A percentile compares a stretch with the other conserved stretches of the same genome.
phyloP scores from a whole-genome alignment of 30 jellyfish, hydroid and myxozoan genomes.

The Hydra vulgaris region DNA sequence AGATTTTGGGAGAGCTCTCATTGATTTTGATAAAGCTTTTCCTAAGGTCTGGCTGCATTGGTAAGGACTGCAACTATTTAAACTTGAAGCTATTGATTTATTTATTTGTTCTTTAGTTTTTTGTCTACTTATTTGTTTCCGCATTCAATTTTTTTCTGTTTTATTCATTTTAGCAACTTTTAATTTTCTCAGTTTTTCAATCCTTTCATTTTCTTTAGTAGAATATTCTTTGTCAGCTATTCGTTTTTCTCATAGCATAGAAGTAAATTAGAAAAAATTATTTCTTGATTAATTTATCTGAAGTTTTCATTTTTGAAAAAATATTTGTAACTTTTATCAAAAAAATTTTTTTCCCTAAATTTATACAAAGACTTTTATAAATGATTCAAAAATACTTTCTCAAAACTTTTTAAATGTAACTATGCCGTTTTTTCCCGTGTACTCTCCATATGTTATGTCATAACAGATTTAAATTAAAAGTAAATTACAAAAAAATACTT shows the following conservation, averaged over 20 bases:
- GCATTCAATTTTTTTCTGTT: background rate
- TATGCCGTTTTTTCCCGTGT: too few species aligned
- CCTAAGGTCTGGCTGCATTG: constrained; percentile 25
- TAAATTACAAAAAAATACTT: too few species aligned
- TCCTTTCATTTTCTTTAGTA: background rate
- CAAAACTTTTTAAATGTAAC: too few species aligned
- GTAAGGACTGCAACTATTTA: constrained; percentile 18
- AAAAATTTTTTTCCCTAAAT: background rate
- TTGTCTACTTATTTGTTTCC: background rate
- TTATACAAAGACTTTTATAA: too few species aligned
- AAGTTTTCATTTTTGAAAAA: too few species aligned
- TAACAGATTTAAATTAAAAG: background rate
- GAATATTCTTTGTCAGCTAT: background rate
- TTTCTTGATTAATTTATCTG: too few species aligned
- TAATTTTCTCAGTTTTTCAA: background rate
- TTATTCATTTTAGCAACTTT: background rate
- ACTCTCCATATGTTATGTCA: too few species aligned
- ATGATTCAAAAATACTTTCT: too few species aligned
- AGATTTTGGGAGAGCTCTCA: constrained; percentile 35
- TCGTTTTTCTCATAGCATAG: background rate
- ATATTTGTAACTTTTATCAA: background rate
- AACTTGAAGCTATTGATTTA: background rate
- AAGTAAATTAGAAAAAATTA: too few species aligned
- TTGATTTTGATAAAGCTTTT: constrained; percentile 30
- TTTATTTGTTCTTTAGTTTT: background rate